Evolutionary conservation across 1,140 invertebrate species (phyloP).

Genomic region (Whitmania pigra): DNA sequence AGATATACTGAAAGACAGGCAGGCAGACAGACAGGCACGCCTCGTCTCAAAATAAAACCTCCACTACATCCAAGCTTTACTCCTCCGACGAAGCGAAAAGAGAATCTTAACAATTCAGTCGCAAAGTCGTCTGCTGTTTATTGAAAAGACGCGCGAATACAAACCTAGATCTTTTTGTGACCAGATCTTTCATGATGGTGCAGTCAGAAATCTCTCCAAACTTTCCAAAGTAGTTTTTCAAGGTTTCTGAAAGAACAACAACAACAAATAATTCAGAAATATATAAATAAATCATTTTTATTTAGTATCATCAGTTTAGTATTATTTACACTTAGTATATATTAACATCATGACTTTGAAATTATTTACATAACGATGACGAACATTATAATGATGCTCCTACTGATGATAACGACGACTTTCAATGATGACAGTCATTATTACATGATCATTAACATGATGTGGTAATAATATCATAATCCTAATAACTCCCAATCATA

Average conservation of each 20-base stretch:
- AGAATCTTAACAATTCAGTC: too few relatives aligned
- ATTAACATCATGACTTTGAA: background rate
- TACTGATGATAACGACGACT: background rate
- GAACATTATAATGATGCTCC: background rate
- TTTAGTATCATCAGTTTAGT: too few relatives aligned
- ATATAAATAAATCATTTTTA: too few relatives aligned
- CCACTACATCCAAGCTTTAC: too few relatives aligned
- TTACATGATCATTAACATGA: background rate
- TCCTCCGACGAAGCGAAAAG: too few relatives aligned
- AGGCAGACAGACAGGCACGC: background rate
- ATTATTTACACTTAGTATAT: too few relatives aligned
- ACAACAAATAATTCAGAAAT: background rate
- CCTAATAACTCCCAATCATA: background rate
- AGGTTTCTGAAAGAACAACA: constrained; percentile 6
- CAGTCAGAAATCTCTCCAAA: constrained; percentile 14
- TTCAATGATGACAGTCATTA: background rate
- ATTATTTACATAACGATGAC: background rate
- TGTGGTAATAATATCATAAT: background rate
- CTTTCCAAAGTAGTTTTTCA: constrained; percentile 16
- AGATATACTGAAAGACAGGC: background rate
- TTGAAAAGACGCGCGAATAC: background rate
- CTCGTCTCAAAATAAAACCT: too few relatives aligned
- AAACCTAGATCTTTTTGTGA: constrained; percentile 15
- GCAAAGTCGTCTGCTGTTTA: too few relatives aligned
- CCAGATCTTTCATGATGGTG: constrained; percentile 18